Percentiles rank a stretch among this genome's conserved stretches.
Conservation (phyloP, 2,113 vertebrate species). For the Aldabrachelys gigantea region DNA sequence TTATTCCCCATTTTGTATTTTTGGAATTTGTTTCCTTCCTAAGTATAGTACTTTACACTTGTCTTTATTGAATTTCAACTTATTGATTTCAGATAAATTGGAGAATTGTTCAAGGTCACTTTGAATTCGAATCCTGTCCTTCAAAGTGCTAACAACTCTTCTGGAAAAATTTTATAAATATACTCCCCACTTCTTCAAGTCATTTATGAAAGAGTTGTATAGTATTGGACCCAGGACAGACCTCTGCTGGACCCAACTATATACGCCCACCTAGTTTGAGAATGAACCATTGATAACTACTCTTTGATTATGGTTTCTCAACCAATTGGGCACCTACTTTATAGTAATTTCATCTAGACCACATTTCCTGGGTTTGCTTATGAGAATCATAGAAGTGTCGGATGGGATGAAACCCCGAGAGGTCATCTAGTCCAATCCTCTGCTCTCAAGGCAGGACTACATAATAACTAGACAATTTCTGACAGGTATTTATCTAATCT, state of each 20-base stretch:
- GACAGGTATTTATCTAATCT: not conserved
- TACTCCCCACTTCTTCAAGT: too few relatives aligned
- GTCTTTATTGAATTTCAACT: too few relatives aligned
- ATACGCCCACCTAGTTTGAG: not conserved
- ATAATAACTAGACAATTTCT: not conserved
- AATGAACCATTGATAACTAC: not conserved
- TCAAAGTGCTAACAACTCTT: too few relatives aligned
- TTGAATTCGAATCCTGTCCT: too few relatives aligned
- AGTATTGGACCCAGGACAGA: not conserved
- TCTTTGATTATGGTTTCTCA: not conserved
- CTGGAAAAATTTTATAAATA: too few relatives aligned
- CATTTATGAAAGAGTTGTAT: not conserved
- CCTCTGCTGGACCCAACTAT: not conserved
- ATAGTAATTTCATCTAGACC: not conserved
- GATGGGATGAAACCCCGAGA: not conserved
- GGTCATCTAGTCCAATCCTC: not conserved
- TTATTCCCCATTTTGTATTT: too few relatives aligned
- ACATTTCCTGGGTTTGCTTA: not conserved
- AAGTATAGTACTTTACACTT: too few relatives aligned
- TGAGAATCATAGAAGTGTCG: not conserved
- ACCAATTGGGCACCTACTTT: not conserved
- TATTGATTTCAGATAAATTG: too few relatives aligned
- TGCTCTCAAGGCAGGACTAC: not conserved
- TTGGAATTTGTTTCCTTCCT: too few relatives aligned
- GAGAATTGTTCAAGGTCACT: too few relatives aligned